These are phyloP conservation scores for Poecile montanus DNA, from an alignment of 2,797 vertebrate genomes.

Conservation along the genomic window DNA sequence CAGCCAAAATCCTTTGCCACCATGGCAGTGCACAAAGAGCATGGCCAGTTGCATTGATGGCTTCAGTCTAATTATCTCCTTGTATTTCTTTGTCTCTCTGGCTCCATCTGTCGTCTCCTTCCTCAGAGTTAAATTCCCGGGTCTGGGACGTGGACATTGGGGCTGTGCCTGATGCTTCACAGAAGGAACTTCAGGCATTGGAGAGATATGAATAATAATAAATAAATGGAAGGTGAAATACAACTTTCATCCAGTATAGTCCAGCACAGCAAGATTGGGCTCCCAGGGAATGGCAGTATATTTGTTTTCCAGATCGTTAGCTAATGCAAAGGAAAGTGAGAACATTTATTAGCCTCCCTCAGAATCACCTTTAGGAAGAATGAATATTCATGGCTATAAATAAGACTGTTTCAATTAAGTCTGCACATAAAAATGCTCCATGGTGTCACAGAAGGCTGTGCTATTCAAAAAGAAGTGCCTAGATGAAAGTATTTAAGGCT, in stretches of 20 bases:
- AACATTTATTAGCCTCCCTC: constrained; percentile 56
- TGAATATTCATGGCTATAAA: constrained; percentile 60
- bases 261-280: neutral
- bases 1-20: neutral
- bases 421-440: constrained; percentile 47
- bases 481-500: constrained; percentile 3
- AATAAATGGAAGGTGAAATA: constrained; percentile 39
- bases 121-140: neutral
- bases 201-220: neutral
- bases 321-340: constrained; percentile 29
- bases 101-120: constrained; percentile 49
- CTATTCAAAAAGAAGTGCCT: constrained; percentile 19
- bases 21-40: neutral
- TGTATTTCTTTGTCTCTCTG: constrained; percentile 50
- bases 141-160: neutral
- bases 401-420: constrained; percentile 62
- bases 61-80: neutral
- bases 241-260: neutral
- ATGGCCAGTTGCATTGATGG: neutral
- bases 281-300: constrained; percentile 13
- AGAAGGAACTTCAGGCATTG: neutral
- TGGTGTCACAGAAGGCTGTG: neutral
- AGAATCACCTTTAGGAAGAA: constrained; percentile 58
- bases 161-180: neutral
- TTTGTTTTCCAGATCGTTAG: constrained; percentile 58